Base-by-base conservation (phyloP, 2,797 vertebrate genomes). In the Erpetoichthys calabaricus region DNA sequence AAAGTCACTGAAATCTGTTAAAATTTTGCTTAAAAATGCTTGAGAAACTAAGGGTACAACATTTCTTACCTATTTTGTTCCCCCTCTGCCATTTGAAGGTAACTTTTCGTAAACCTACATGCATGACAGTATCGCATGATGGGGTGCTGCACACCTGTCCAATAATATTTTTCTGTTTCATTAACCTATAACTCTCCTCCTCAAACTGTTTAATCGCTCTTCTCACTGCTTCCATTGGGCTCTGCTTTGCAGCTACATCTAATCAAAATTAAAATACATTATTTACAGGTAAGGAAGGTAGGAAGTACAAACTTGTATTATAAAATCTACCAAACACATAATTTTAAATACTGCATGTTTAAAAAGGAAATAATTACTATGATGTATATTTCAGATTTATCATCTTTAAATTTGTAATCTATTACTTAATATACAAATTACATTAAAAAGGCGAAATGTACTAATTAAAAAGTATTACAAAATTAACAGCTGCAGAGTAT, bases 11-110 rank as follows among this genome's bases (percentile, higher is more conserved):
- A 51, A 2, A 5, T 9, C 9, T 9, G n/a, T 49, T 49, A 8
- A 8, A 55, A 8, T 4, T 9, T 2, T 44, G 8, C 44, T 3
- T 42, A 5, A 8, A 55, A 55, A 8, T 44, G 8, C 3, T 9
- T 3, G 8, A 44, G 41, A 55, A 25, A 51, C 9, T 41, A 51
- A 9, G 41, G 4, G 41, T 3, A 1, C 25, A 25, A 25, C 63
- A 25, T 47, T 51, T 56, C 77, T 53, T 81, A 98, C 96, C 96
- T 10, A 99, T 99, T 78, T 99, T 99, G 79, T 99, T 98, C 82
- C 96, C 96, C 73, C 96, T 91, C 70, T 99, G 96, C 96, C 96
- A 99, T 71, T 98, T 99, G 73, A 99, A 99, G 59, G 96, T 98
- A 79, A 99, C 96, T 76, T 99, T 99, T 68, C 96, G 86, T 66